Conservation (phyloP, 1,140 invertebrate genomes). For the Cyphomyrmex costatus region DNA sequence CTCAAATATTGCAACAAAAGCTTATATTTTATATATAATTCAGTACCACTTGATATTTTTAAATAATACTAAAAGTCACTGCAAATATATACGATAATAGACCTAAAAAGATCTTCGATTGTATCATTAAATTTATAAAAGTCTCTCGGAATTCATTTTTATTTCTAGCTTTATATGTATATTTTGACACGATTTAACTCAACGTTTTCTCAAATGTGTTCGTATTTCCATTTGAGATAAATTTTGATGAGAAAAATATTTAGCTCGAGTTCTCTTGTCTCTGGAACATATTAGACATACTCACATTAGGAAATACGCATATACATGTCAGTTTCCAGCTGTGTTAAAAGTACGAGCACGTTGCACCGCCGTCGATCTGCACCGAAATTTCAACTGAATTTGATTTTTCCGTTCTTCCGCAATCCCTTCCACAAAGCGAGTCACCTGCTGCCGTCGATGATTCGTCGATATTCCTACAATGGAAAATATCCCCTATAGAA, state of each 20-base stretch:
- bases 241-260: slow-evolving; percentile 23
- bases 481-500: slow-evolving; percentile 76
- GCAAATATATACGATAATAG: not conserved
- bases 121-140: not conserved
- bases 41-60: not conserved
- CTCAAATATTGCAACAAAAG: slow-evolving; percentile 40
- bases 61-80: not conserved
- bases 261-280: slow-evolving; percentile 7
- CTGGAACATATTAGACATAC: slow-evolving; percentile 54
- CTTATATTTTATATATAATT: not conserved
- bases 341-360: slow-evolving; percentile 64
- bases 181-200: not conserved
- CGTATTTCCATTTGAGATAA: not conserved
- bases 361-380: slow-evolving; percentile 60
- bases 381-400: slow-evolving; percentile 74
- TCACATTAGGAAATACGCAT: slow-evolving; percentile 14
- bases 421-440: slow-evolving; percentile 73
- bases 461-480: slow-evolving; percentile 81
- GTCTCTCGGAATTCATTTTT: not conserved
- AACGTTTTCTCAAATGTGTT: not conserved
- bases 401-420: slow-evolving; percentile 72
- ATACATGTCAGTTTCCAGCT: slow-evolving; percentile 18
- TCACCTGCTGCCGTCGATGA: slow-evolving; percentile 77
- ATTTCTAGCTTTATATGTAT: slow-evolving; percentile 1
- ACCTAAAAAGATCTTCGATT: not conserved